Conservation (phyloP, 2,888 invertebrate species). For the Eristalis pertinax region DNA sequence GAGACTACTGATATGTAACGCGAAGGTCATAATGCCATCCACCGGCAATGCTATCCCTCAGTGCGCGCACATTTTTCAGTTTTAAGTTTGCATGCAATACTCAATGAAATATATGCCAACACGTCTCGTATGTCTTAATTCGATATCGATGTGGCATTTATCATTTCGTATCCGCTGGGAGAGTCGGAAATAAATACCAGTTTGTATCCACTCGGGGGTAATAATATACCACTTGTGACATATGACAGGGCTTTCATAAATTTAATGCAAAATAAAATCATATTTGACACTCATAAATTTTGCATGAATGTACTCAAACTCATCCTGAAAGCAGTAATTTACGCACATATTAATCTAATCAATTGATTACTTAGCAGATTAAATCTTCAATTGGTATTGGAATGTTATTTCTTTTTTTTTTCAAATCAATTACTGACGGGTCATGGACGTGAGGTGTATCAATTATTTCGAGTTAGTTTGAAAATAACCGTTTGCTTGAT, state of each 20-base stretch:
- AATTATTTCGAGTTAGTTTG: no score
- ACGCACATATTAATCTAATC: neutral
- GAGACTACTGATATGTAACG: neutral
- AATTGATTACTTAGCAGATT: neutral
- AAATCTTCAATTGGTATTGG: no score
- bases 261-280: neutral
- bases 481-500: no score
- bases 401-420: no score
- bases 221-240: constrained; percentile 16
- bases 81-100: constrained; percentile 17
- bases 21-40: neutral
- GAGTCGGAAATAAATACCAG: constrained; percentile 19
- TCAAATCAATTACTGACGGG: no score
- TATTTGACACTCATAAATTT: neutral
- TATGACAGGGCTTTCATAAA: neutral
- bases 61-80: neutral
- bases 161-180: neutral
- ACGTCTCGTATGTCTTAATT: constrained; percentile 13
- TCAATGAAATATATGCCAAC: constrained; percentile 13
- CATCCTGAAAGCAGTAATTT: neutral
- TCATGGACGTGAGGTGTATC: no score
- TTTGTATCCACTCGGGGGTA: constrained; percentile 24
- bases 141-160: constrained; percentile 23
- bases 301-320: neutral
- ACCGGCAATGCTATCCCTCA: neutral